Conservation (phyloP, 2,797 vertebrate species). For the Vultur gryphus region DNA sequence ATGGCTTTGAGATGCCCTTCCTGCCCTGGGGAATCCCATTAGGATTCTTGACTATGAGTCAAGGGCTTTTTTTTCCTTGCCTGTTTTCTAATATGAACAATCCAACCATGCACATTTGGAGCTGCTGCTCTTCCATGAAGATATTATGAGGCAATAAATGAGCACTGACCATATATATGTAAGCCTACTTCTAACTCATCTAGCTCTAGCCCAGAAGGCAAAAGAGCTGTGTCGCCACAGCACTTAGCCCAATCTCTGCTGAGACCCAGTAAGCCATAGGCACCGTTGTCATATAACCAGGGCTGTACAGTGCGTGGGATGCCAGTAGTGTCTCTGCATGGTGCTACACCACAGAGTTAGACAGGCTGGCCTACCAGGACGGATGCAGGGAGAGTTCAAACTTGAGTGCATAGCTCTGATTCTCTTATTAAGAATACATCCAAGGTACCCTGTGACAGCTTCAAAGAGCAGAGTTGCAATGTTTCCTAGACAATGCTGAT, state of each 20-base stretch:
- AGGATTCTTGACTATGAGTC: not conserved
- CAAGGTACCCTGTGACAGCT: not conserved
- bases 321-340: not conserved
- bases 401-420: not conserved
- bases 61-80: not conserved
- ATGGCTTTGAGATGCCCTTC: not conserved
- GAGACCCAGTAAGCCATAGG: not conserved
- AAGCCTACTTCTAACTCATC: not conserved
- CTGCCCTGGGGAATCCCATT: not conserved
- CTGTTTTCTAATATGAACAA: not conserved
- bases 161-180: not conserved
- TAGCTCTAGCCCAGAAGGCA: not conserved
- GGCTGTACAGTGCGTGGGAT: not conserved
- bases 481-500: not conserved
- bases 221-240: not conserved
- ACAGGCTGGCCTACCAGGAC: not conserved
- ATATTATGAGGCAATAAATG: not conserved
- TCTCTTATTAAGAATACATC: not conserved
- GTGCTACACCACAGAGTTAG: not conserved
- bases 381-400: not conserved
- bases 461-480: not conserved
- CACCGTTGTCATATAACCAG: not conserved
- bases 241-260: not conserved
- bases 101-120: not conserved
- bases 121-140: not conserved